A percentile compares a stretch with the other conserved stretches of the same genome.
phyloP scores from a whole-genome alignment of 2,113 vertebrate genomes.

The Apteryx mantelli region DNA sequence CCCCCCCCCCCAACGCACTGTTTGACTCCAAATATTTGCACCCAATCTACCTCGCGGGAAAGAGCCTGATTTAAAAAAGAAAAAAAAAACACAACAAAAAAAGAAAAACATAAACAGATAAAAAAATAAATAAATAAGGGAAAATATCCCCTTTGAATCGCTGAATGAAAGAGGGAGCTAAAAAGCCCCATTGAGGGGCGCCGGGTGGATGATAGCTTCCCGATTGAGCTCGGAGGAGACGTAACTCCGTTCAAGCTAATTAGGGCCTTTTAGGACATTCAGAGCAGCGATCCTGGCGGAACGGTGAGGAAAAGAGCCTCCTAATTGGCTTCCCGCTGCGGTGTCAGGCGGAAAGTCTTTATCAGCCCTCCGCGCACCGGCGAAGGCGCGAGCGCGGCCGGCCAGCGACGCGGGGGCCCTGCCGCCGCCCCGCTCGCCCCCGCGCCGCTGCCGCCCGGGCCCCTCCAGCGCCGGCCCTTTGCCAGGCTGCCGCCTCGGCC shows the following conservation, averaged over 20 bases:
- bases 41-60: not conserved
- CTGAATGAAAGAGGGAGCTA: constrained; percentile 53
- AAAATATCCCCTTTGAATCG: constrained; percentile 50
- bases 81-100: not conserved
- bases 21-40: constrained; percentile 59
- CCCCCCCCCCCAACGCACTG: not conserved
- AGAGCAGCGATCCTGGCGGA: not conserved
- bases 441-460: not conserved
- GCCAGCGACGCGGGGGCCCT: not conserved
- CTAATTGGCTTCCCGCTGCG: constrained; percentile 77
- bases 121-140: constrained; percentile 54
- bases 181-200: constrained; percentile 36
- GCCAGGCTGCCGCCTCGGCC: no score
- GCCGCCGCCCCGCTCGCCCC: not conserved
- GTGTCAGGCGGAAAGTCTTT: constrained; percentile 62
- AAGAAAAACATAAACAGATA: constrained; percentile 18
- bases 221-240: constrained; percentile 13
- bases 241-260: constrained; percentile 68
- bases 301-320: constrained; percentile 63
- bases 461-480: not conserved
- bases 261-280: constrained; percentile 72
- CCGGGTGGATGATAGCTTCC: constrained; percentile 31
- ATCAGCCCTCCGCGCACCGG: constrained; percentile 12
- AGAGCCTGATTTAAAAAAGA: not conserved
- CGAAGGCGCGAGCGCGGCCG: not conserved